Evolutionary conservation across 2,888 invertebrate genomes (phyloP), one percentile per base, ranked within the genome.

Genomic region (Toxonevra muliebris): DNA sequence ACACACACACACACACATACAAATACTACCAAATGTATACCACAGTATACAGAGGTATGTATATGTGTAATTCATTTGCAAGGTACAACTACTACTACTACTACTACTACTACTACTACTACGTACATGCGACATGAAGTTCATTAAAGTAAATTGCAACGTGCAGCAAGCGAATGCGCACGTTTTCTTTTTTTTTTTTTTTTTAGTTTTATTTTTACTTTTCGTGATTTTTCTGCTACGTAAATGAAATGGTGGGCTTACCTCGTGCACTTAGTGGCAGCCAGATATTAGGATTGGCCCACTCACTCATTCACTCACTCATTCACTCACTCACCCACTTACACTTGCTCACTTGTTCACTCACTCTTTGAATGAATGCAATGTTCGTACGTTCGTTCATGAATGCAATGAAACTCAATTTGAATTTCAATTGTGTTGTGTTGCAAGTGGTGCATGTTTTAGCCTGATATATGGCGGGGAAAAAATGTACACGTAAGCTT

Each of bases 121-220:
- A 30, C 7, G 30, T 30, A 30, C 30, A 30, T 48, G 48, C 48
- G 48, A 30, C 30, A 30, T 30, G 30, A 30, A 15, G 48, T 48
- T 48, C 48, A 48, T 48, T 48, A 48, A 48, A 48, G 48, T 48
- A 48, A 48, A 48, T 48, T 48, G 48, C 48, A 48, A 48, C 48
- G 48, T 48, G 48, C 48, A n/a, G 48, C 48, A 48, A 13, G 13
- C 48, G 15, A 5, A 15, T 13, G 10, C 48, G 48, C 48, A 48
- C 48, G 48, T 30, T 30, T 30, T 30, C 30, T 30, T 4, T 30
- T 2, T 7, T 30, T 30, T 30, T 7, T 30, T 4, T 7, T 7
- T 30, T 30, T 30, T 30, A 30, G 30, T 30, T 30, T 30, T 7
- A 30, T 30, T 30, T 30, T 30, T 30, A 30, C 30, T 30, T 30